phyloP scores from a whole-genome alignment of 1,140 invertebrate genomes.

The Drosophila eugracilis region DNA sequence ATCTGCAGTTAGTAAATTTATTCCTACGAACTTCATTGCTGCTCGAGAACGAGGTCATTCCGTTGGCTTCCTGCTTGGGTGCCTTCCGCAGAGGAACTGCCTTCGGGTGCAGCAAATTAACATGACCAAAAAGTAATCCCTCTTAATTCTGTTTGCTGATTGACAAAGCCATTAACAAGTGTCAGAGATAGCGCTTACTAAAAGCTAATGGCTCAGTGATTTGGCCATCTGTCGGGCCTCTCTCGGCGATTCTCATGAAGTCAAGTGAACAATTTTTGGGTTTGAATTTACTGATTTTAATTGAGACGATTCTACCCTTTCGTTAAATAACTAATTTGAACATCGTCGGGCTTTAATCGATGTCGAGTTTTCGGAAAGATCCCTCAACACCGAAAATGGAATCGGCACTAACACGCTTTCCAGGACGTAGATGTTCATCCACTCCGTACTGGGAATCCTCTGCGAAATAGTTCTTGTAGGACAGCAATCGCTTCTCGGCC shows the following conservation, averaged over 20 bases:
- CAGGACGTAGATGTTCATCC: slow-evolving; percentile 86
- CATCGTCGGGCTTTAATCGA: slow-evolving; percentile 58
- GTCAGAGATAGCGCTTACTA: slow-evolving; percentile 68
- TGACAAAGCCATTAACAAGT: slow-evolving; percentile 72
- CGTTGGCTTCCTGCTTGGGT: slow-evolving; percentile 11
- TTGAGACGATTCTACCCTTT: slow-evolving; percentile 16
- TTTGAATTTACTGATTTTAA: slow-evolving; percentile 15
- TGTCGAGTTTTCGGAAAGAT: slow-evolving; percentile 85
- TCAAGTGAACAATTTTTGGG: neutral
- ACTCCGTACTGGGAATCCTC: slow-evolving; percentile 86
- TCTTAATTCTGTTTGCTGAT: slow-evolving; percentile 65
- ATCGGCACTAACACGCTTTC: slow-evolving; percentile 84
- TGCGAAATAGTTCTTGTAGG: slow-evolving; percentile 85
- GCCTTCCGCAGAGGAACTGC: slow-evolving; percentile 38
- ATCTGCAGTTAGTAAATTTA: neutral
- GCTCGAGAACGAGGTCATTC: slow-evolving; percentile 38
- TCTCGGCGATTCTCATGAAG: slow-evolving; percentile 17
- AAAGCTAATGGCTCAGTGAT: slow-evolving; percentile 48
- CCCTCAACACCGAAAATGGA: slow-evolving; percentile 87
- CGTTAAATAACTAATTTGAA: slow-evolving; percentile 10
- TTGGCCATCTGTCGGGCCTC: slow-evolving; percentile 21
- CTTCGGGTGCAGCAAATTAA: slow-evolving; percentile 44
- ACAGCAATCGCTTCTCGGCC: slow-evolving; percentile 85
- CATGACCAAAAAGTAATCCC: slow-evolving; percentile 52
- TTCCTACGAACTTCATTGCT: slow-evolving; percentile 30